phyloP scores from a whole-genome alignment of 2,797 vertebrate species.

The Bryconaethiops microstoma region DNA sequence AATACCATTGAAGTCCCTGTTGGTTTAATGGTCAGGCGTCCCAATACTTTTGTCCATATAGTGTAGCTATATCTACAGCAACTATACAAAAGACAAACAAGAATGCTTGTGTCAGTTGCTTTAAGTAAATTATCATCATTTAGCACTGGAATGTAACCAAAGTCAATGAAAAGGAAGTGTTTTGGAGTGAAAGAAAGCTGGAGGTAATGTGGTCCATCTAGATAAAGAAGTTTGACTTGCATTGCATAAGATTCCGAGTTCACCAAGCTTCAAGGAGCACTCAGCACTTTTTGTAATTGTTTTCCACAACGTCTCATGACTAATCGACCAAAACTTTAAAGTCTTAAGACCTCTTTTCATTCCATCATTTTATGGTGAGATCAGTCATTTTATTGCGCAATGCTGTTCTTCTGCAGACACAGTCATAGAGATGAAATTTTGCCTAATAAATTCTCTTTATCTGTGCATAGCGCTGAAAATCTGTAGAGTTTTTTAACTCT shows the following conservation, averaged over 20 bases:
- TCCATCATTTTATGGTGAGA: constrained; percentile 28
- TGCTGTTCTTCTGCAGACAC: no score
- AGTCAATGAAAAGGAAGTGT: neutral
- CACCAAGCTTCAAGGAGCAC: constrained; percentile 4
- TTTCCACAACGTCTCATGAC: constrained; percentile 19
- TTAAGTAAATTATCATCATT: neutral
- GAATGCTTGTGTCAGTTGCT: neutral
- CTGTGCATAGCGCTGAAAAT: neutral
- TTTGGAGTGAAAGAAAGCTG: neutral
- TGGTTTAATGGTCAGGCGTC: no score
- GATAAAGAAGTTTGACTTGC: neutral
- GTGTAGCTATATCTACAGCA: neutral
- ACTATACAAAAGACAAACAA: neutral
- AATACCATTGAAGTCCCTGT: no score
- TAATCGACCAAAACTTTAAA: constrained; percentile 26
- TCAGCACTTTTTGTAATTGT: neutral
- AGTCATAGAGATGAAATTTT: neutral
- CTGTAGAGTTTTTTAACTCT: neutral
- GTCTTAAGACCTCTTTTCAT: constrained; percentile 14
- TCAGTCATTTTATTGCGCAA: constrained; percentile 14
- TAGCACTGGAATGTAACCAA: neutral
- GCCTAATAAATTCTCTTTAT: constrained; percentile 11
- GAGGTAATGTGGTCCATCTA: neutral
- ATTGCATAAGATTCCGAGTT: neutral
- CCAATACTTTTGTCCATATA: no score